Evolutionary conservation across 2,113 vertebrate genomes (phyloP), one percentile per base, ranked within the genome.

Genomic region (Sylvietta virens): DNA sequence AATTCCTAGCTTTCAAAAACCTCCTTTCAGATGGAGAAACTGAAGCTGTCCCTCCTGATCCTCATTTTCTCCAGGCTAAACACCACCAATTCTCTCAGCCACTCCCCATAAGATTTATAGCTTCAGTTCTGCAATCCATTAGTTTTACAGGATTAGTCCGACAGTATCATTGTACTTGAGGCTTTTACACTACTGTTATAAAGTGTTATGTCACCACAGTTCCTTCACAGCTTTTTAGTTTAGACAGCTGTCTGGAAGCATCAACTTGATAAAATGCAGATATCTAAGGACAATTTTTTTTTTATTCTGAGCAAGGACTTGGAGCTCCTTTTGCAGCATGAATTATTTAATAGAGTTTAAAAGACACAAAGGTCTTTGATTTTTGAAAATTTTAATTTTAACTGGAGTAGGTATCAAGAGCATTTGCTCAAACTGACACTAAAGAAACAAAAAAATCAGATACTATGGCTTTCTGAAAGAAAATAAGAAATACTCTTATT

Each of bases 331-430:
- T 96, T 88, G 2, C 7, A 85, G 7, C 26, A 92, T 96, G 53
- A 92, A 94, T 96, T 96, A 97, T 97, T 97, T 94, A 97, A 66
- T 48, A 94, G 8, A 4, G 4, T 89, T 79, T 94, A 88, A 97
- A 96, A 96, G 69, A 79, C 72, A 15, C 17, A 91, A 69, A 70
- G 9, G 16, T 39, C 50, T 62, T 94, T 94, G 79, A 66, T 93
- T 95, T 97, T 95, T 96, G 27, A 44, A 15, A 92, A 22, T 40
- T 42, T 33, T 94, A 73, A 77, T 71, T 95, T 96, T 93, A 94
- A 91, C 37, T 69, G 91, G 80, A 51, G 33, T 92, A 90, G 74
- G 73, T 88, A 76, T 58, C 40, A 94, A 92, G 73, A 81, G 9
- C 21, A 23, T n/a, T 88, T 31, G 53, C 30, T 86, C 22, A 90